Conservation (phyloP, 1,140 invertebrate genomes). For the Camponotus vicinus region DNA sequence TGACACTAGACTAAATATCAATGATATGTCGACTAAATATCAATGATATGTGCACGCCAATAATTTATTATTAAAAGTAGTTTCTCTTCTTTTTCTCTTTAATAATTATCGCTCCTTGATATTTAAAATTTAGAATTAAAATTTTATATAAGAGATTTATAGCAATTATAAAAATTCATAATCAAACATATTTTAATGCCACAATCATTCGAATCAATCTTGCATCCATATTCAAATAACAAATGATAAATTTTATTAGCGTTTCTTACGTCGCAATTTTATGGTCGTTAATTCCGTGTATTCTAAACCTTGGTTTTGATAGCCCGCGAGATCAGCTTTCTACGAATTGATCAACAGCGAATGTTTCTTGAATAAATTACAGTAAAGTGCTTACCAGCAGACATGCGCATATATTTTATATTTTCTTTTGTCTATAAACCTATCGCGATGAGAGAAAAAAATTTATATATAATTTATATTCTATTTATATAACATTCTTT, state of each 20-base stretch:
- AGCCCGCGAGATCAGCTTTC: conserved; percentile 9
- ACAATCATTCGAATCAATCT: neutral
- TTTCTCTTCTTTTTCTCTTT: neutral
- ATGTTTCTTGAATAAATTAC: conserved; percentile 31
- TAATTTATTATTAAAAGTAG: neutral
- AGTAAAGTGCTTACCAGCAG: neutral
- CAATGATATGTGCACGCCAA: neutral
- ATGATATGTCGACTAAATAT: neutral
- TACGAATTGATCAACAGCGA: conserved; percentile 29
- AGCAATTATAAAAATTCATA: neutral
- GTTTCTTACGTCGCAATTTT: neutral
- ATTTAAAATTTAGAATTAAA: neutral
- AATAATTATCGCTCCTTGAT: neutral
- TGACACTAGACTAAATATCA: neutral
- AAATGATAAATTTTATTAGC: conserved; percentile 29
- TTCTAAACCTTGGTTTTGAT: conserved; percentile 32
- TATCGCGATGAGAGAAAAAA: neutral
- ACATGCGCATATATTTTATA: neutral
- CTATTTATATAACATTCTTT: conserved; percentile 17
- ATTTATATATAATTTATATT: neutral
- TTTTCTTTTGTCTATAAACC: conserved; percentile 49
- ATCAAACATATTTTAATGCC: neutral
- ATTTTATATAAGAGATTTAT: neutral
- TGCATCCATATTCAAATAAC: neutral
- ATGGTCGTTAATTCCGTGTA: conserved; percentile 5